Evolutionary conservation across 2,888 invertebrate species (phyloP).

Genomic region (Azorinus chamasolen): DNA sequence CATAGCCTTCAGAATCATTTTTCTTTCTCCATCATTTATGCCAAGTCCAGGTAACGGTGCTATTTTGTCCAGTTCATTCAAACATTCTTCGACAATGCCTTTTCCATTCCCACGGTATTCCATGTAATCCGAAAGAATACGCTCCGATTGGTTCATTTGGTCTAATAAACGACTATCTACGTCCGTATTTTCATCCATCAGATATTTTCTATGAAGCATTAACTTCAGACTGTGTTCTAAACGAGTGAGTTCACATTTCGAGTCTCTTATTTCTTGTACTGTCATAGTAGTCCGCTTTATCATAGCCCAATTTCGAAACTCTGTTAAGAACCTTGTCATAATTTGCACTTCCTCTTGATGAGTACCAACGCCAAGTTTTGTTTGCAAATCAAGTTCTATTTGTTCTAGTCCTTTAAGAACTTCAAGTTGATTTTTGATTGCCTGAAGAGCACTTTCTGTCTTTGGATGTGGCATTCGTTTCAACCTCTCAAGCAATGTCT

Average conservation of each 20-base stretch:
- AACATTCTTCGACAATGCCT: conserved; percentile 22
- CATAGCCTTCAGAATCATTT: conserved; percentile 89
- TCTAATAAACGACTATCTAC: conserved; percentile 24
- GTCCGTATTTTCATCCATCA: not conserved
- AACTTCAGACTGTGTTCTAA: conserved; percentile 30
- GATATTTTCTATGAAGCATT: conserved; percentile 4
- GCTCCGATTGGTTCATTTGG: conserved; percentile 26
- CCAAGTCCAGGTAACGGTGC: conserved; percentile 56
- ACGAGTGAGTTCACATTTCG: conserved; percentile 60
- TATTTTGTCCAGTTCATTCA: conserved; percentile 49
- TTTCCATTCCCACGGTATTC: conserved; percentile 25
- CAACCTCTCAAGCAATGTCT: conserved; percentile 26
- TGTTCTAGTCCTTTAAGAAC: conserved; percentile 17
- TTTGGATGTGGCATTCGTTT: conserved; percentile 17
- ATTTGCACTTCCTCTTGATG: conserved; percentile 2
- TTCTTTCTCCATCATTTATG: conserved; percentile 87
- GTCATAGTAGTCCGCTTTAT: conserved; percentile 53
- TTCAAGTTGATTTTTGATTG: conserved; percentile 47
- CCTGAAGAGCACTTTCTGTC: conserved; percentile 50
- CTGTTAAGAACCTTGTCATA: conserved; percentile 12
- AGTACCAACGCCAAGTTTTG: too few relatives aligned
- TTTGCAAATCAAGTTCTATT: too few relatives aligned
- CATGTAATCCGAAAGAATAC: conserved; percentile 32
- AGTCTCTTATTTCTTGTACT: conserved; percentile 66
- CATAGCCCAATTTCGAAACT: conserved; percentile 51